These are phyloP conservation scores for Sarcoramphus papa DNA, from an alignment of 2,797 vertebrate genomes.

Conservation along the genomic window DNA sequence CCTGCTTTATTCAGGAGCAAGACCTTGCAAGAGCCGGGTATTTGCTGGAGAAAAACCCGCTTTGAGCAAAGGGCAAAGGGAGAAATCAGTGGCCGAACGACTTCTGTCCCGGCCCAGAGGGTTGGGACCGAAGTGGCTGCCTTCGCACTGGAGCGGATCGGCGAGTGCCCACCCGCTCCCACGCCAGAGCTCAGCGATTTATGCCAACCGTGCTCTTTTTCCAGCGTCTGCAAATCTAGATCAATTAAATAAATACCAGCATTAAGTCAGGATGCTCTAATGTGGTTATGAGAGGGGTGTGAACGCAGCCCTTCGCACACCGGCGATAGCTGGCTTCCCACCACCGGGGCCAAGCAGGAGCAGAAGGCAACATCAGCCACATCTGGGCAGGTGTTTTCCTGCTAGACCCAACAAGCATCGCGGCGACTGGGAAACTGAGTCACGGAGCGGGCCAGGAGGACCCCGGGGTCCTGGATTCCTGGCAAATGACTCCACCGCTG, in stretches of 20 bases:
- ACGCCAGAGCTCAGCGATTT: accelerated
- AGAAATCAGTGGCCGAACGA: accelerated
- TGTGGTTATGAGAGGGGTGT: background rate
- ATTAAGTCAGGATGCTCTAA: background rate
- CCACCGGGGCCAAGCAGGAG: background rate
- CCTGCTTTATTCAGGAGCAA: accelerated
- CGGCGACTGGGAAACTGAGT: background rate
- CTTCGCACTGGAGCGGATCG: accelerated
- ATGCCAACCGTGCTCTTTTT: background rate
- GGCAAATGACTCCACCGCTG: accelerated
- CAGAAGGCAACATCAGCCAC: background rate
- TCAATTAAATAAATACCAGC: background rate
- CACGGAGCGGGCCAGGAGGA: background rate
- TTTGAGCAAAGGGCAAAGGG: background rate
- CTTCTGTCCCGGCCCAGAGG: background rate
- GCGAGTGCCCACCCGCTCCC: background rate
- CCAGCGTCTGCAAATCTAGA: background rate
- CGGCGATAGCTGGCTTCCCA: background rate
- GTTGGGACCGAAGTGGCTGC: background rate
- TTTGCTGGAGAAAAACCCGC: background rate
- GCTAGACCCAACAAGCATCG: background rate
- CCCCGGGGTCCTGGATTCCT: background rate
- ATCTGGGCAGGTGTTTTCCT: background rate
- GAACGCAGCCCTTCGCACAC: background rate
- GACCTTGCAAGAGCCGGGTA: accelerated